Evolutionary conservation across 2,797 vertebrate genomes (phyloP), one percentile per base, ranked within the genome.

Genomic region (Pangasius mekongensis): DNA sequence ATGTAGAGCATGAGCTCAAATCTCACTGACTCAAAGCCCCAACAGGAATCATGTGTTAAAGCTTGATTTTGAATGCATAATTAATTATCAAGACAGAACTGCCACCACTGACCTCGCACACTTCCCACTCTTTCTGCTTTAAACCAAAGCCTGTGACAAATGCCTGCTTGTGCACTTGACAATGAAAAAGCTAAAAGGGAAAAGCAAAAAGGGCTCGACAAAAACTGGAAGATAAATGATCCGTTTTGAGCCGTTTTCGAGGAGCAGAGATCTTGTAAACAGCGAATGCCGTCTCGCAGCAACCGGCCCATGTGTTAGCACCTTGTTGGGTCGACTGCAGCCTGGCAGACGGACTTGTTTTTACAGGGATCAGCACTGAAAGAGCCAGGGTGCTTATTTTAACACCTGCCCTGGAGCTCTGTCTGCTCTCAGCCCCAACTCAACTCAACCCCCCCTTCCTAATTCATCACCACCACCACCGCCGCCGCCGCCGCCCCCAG

Each of bases 231-330:
- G 80, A 96, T 95, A 95, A 96, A 96, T 95, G 93, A 94, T 96
- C 95, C 95, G 96, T 96, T 96, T 95, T 93, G 93, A 95, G 95
- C 88, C 95, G 93, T 96, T 94, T 93, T 86, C 39, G 93, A 91
- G 92, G 95, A 94, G 95, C 93, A 39, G 87, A 93, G 92, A 96
- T 95, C 95, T 95, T 95, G 95, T 96, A 96, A 97, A 97, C 96
- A 96, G 96, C 93, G 92, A 94, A 85, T 94, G 93, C 93, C 93
- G 96, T 97, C 94, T 97, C 97, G 94, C 96, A 96, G 96, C 96
- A 97, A 97, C 96, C 84, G 47, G 89, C 83, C 90, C 90, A 88
- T 90, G 91, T 90, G 89, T 91, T 92, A 94, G 94, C 95, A 91
- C 91, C 90, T 95, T 95, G 96, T 94, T 94, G 95, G 94, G 94